Evolutionary conservation across 2,113 vertebrate genomes (phyloP), one percentile per base, ranked within the genome.

Genomic region (Phyllopteryx taeniolatus): DNA sequence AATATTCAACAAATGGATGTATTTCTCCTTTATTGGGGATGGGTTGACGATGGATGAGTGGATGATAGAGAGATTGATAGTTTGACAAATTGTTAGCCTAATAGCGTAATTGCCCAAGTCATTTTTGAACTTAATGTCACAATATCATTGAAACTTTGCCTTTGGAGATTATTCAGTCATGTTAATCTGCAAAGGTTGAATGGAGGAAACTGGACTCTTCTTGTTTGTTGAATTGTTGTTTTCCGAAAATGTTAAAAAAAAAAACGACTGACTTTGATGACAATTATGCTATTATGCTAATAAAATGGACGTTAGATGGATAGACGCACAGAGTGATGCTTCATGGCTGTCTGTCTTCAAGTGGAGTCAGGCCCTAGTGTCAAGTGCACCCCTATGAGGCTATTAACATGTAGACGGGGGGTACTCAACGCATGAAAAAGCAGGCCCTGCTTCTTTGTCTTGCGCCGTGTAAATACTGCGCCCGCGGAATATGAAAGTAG

Each of bases 381-480:
- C 59, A 61, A 61, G 59, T 14, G 22, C 11, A 13, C 31, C 59
- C 59, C 59, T 33, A 8, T 8, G 75, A 66, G 86, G 82, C 91
- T 86, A 92, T 93, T 92, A 90, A 82, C 85, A 85, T 88, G 90
- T 83, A 75, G 83, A 84, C 86, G 88, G 90, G 85, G 79, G 78
- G 78, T 81, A 17, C 59, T 35, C 31, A 31, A 31, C 59, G 85
- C 93, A 93, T 95, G 95, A 95, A 94, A 87, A 92, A 92, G 92
- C 92, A 9, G 42, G 31, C 94, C 92, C 94, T 92, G 94, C 93
- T 95, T 94, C 96, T 97, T 96, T 96, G 96, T 97, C 94, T 96
- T 96, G 94, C 94, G 86, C 94, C 96, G 96, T 96, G 96, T 97
- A 98, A 98, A 99, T 98, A 98, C 97, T 98, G 97, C 96, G 96